These are phyloP conservation scores for Zoanthus solanderi DNA, from an alignment of 92 coral and sea anemone genomes.

Conservation along the genomic window DNA sequence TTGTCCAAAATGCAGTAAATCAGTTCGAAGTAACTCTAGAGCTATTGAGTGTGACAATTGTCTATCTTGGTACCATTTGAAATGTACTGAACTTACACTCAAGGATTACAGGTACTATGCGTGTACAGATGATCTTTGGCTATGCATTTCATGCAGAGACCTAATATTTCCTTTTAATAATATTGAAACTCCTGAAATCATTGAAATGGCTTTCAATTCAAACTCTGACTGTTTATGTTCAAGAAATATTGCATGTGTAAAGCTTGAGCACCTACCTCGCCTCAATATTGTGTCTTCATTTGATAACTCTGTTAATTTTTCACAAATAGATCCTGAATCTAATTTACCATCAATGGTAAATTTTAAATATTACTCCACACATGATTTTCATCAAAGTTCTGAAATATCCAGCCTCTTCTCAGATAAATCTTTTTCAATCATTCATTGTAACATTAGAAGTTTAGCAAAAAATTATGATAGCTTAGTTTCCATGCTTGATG, in stretches of 20 bases:
- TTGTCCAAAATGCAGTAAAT: constrained; percentile 16
- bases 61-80: constrained; percentile 17
- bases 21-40: constrained; percentile 24
- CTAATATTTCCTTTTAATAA: constrained; percentile 26
- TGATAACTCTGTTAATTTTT: constrained; percentile 24
- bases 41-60: constrained; percentile 3
- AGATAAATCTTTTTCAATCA: constrained; percentile 43
- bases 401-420: constrained; percentile 49
- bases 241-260: constrained; percentile 23
- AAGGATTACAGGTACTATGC: constrained; percentile 21
- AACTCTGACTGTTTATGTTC: constrained; percentile 22
- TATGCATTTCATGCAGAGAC: constrained; percentile 6
- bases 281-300: constrained; percentile 15
- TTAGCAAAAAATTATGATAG: constrained; percentile 55
- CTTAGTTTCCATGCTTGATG: constrained; percentile 46
- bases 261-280: constrained; percentile 23
- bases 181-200: constrained; percentile 28
- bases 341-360: constrained; percentile 28
- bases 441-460: constrained; percentile 61
- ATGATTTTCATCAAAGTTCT: constrained; percentile 41
- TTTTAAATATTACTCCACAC: constrained; percentile 45
- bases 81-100: constrained; percentile 25
- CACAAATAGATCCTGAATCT: constrained; percentile 17
- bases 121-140: constrained; percentile 26
- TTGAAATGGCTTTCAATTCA: constrained; percentile 25